A percentile compares a stretch with the other conserved stretches of the same genome.
Evolutionary conservation across 1,140 invertebrate genomes (phyloP).

Genomic region (Brachionus koreanus): DNA sequence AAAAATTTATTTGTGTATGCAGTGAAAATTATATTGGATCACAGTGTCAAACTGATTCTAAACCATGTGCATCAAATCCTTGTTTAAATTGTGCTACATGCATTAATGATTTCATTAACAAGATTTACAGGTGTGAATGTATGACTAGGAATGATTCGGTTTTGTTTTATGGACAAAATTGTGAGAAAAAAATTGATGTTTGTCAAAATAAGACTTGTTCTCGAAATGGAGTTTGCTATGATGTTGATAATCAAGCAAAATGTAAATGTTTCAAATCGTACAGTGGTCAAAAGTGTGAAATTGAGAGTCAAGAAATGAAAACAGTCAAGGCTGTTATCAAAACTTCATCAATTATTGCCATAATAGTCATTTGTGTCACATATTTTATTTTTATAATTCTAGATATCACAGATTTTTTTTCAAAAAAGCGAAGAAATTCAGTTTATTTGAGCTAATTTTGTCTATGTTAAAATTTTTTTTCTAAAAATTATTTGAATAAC

Average conservation of each 20-base stretch:
- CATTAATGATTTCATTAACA: neutral
- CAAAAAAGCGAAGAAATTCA: too few species aligned
- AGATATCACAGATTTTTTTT: neutral
- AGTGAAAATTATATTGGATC: neutral
- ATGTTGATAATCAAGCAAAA: neutral
- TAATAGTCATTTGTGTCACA: neutral
- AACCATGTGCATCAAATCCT: neutral
- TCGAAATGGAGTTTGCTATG: neutral
- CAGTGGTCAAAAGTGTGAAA: neutral
- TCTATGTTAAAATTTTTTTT: too few species aligned
- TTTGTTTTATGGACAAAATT: neutral
- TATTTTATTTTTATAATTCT: neutral
- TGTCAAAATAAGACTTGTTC: constrained; percentile 1
- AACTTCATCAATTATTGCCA: neutral
- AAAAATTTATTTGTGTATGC: neutral
- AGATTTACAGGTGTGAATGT: neutral
- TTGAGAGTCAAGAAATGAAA: neutral
- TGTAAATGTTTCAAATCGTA: constrained; percentile 25
- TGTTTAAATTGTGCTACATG: neutral
- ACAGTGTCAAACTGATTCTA: neutral
- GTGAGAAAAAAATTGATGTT: neutral
- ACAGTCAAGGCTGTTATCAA: neutral
- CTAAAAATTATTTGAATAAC: too few species aligned
- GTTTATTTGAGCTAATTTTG: too few species aligned
- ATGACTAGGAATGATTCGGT: neutral